These are phyloP conservation scores for Linepithema humile DNA, from an alignment of 1,140 invertebrate genomes.

Conservation along the genomic window DNA sequence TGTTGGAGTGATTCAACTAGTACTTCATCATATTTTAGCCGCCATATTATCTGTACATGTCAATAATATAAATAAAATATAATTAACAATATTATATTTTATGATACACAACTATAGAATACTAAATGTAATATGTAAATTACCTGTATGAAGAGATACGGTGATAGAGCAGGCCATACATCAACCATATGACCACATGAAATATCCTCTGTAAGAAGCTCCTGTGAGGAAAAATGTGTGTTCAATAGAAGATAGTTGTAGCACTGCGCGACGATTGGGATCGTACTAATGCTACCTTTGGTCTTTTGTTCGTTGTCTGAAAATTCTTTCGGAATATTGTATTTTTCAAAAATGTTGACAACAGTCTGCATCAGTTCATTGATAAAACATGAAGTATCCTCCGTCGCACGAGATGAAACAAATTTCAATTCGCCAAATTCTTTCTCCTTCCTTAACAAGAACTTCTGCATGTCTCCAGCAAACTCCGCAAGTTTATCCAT, in stretches of 20 bases:
- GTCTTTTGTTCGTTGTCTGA: conserved; percentile 3
- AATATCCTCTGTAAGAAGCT: conserved; percentile 73
- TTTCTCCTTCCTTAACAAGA: conserved; percentile 72
- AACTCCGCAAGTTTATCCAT: conserved; percentile 75
- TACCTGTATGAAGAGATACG: conserved; percentile 78
- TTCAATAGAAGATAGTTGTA: conserved; percentile 78
- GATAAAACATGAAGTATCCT: conserved; percentile 70
- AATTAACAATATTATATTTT: background rate
- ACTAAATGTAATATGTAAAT: conserved; percentile 11
- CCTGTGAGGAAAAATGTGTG: conserved; percentile 77
- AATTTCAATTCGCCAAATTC: conserved; percentile 71
- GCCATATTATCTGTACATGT: conserved; percentile 75
- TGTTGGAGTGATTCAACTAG: conserved; percentile 74
- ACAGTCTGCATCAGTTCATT: conserved; percentile 69
- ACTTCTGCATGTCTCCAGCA: conserved; percentile 71
- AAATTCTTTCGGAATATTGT: conserved; percentile 16
- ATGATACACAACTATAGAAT: background rate
- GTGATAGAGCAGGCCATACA: conserved; percentile 79
- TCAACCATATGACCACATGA: conserved; percentile 75
- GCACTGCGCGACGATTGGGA: conserved; percentile 54
- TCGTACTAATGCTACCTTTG: background rate
- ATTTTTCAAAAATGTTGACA: conserved; percentile 53
- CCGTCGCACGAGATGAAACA: conserved; percentile 74
- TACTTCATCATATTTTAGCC: conserved; percentile 75
- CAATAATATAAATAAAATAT: background rate